Base-by-base conservation (phyloP, 2,888 invertebrate genomes). In the Stenichneumon culpator region DNA sequence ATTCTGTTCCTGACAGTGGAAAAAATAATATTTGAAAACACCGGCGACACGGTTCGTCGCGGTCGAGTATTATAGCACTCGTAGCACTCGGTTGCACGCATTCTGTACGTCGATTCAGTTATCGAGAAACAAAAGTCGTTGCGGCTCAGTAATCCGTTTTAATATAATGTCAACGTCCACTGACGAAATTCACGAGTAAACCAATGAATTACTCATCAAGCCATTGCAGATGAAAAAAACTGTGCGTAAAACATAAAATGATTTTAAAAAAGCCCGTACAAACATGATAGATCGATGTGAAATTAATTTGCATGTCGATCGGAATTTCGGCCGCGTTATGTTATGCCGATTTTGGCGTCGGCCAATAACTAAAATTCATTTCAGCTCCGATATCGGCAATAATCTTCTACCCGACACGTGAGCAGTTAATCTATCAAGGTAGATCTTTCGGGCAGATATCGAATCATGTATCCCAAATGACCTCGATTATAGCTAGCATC, bases 401-500 rank as follows among this genome's bases (percentile, higher is more conserved):
- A 39, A 57, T 36, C n/a, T 22, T 57, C 16, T 9, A 39, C 0
- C 4, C 25, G 32, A 22, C 57, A 72, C 54, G 36, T 54, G 22
- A 39, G n/a, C 19, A 7, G 57, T 19, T 73, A 36, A 25, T 19
- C 32, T 68, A 70, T 70, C 52, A 32, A 70, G 32, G 52, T 52
- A 32, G 52, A 32, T 32, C 73, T 28, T 73, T 39, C 25, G 39
- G 22, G 22, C 36, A 22, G 73, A 73, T 73, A 73, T 44, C 57
- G 73, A 57, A 54, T 72, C 72, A 36, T 73, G 2, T 69, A 52
- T 22, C 73, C 25, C 6, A 44, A 73, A 44, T 25, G 39, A 60
- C 36, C 39, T 19, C 57, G 36, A 73, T 73, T 60, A 39, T 25
- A 14, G 14, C 39, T n/a, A 44, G 11, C 57, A 57, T 57, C 3